A percentile compares a stretch with the other conserved stretches of the same genome.
phyloP scores from a whole-genome alignment of 2,888 invertebrate genomes.

The Cephus pygmeus region DNA sequence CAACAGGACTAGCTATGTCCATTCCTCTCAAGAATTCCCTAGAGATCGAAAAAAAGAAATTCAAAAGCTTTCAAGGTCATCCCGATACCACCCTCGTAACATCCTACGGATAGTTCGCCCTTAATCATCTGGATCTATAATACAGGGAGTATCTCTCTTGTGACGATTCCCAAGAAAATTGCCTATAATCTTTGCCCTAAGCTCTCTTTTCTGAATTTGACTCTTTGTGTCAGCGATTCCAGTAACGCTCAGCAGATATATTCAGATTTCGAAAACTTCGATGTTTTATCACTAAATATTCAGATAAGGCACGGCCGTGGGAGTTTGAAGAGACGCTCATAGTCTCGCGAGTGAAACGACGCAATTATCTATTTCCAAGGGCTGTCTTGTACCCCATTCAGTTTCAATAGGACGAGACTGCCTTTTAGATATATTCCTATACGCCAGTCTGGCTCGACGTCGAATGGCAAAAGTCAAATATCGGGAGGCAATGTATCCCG shows the following conservation, averaged over 20 bases:
- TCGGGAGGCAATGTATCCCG: neutral
- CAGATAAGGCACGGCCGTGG: neutral
- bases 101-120: neutral
- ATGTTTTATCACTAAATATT: neutral
- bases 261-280: neutral
- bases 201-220: neutral
- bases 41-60: neutral
- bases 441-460: neutral
- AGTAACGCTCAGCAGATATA: neutral
- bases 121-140: neutral
- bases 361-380: neutral
- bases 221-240: neutral
- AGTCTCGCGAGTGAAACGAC: neutral
- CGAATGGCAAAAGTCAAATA: neutral
- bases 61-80: neutral
- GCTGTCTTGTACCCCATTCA: neutral
- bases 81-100: neutral
- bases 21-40: neutral
- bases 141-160: neutral
- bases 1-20: neutral
- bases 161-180: neutral
- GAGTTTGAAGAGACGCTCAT: neutral
- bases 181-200: too few species aligned
- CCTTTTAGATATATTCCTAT: neutral
- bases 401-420: neutral